Base-by-base conservation (phyloP, 2,888 invertebrate species). In the Lagria hirta region DNA sequence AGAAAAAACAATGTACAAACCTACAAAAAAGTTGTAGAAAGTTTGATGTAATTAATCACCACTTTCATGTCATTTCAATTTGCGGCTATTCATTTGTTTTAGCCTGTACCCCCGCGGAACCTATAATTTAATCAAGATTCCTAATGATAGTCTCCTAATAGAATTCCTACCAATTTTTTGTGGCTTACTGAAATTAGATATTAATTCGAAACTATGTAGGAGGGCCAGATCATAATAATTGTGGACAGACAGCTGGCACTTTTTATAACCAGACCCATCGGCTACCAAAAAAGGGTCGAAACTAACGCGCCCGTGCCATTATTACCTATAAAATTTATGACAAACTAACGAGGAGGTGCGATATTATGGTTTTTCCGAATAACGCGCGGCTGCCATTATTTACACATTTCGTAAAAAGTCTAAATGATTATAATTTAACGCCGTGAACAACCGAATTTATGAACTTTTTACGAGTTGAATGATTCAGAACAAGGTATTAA, bases 201-300 rank as follows among this genome's bases (percentile, higher is more conserved):
- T 53, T 58, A 58, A 56, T 58, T 55, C 49, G 46, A 48, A 54
- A 52, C 57, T 51, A 58, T 54, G 55, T 60, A 58, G 55, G 60
- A 56, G 60, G 58, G 54, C 54, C 30, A 17, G 26, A 3, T 23
- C 30, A 48, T 49, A 54, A n/a, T n/a, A n/a, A 53, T 50, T 48
- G 50, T 49, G 38, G 52, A 45, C 57, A 55, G 57, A n/a, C 52
- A 55, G 57, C 43, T 38, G 41, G 47, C 8, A 8, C n/a, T 43
- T 29, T 28, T 29, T 41, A 24, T 43, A 33, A 26, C 48, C 37
- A 33, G 34, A 33, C 35, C 53, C 51, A 47, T 42, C 41, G 52
- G 52, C 48, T 30, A 53, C 46, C 48, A 38, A 44, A 44, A 45
- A 36, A 54, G 52, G 52, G 40, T 30, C 40, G 35, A 21, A n/a